phyloP scores from a whole-genome alignment of 2,797 vertebrate genomes.

The Sebastes dallii region DNA sequence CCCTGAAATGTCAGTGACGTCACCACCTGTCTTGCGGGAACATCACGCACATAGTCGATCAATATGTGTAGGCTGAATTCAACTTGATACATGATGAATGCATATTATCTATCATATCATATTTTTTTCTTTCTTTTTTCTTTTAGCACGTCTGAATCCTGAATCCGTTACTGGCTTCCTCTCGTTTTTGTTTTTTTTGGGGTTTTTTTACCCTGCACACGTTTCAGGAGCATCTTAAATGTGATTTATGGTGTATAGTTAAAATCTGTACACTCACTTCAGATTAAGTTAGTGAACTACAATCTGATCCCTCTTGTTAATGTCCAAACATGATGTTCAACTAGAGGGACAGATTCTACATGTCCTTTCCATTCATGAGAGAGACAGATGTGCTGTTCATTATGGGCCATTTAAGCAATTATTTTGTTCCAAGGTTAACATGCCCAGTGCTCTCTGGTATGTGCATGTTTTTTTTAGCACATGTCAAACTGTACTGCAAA shows the following conservation, averaged over 20 bases:
- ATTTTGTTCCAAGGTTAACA: not conserved
- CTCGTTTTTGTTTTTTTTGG: too few species aligned
- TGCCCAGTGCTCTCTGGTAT: not conserved
- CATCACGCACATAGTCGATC: not conserved
- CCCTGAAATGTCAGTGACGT: constrained; percentile 11
- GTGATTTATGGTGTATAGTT: not conserved
- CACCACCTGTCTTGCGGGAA: not conserved
- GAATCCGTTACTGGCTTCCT: not conserved
- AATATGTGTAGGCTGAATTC: not conserved
- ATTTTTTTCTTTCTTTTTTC: not conserved
- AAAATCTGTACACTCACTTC: not conserved
- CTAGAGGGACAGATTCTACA: not conserved
- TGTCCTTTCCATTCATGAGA: not conserved
- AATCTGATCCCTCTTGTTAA: not conserved
- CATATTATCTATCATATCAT: too few species aligned
- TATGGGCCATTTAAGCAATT: constrained; percentile 8
- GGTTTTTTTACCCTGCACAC: not conserved
- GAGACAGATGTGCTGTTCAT: not conserved
- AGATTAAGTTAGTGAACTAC: not conserved
- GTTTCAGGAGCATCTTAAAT: not conserved
- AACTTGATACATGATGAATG: not conserved
- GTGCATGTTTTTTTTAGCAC: not conserved
- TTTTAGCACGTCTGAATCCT: not conserved
- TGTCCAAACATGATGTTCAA: constrained; percentile 14
- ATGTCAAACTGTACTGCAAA: not conserved